A percentile compares a stretch with the other conserved stretches of the same genome.
Conservation (phyloP, 2,113 vertebrate species). For the Melanocharis versteri region DNA sequence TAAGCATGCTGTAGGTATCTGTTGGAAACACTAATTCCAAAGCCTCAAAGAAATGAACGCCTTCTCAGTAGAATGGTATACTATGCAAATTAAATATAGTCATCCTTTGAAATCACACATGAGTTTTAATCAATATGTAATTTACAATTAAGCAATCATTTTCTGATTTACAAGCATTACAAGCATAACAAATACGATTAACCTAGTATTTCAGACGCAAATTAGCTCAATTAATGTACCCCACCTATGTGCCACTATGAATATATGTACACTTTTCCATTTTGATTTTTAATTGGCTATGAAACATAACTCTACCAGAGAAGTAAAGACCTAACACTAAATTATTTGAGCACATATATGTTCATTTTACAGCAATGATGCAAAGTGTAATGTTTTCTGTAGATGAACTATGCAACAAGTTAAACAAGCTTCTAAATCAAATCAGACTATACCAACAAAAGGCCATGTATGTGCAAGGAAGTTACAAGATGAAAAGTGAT, state of each 20-base stretch:
- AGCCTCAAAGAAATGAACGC: neutral
- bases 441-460: neutral
- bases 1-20: neutral
- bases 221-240: constrained; percentile 62
- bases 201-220: constrained; percentile 49
- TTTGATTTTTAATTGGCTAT: constrained; percentile 55
- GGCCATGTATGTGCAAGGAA: neutral
- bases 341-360: neutral
- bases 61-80: neutral
- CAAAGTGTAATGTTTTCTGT: neutral
- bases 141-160: constrained; percentile 69
- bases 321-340: neutral
- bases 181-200: constrained; percentile 69
- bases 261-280: constrained; percentile 27
- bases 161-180: constrained; percentile 59
- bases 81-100: constrained; percentile 5
- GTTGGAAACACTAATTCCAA: neutral
- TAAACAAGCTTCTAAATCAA: neutral
- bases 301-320: constrained; percentile 6
- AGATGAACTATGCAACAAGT: neutral
- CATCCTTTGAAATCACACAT: neutral
- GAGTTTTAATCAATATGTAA: constrained; percentile 65
- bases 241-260: constrained; percentile 12
- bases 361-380: neutral
- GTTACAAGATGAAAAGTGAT: neutral